A percentile compares a stretch with the other conserved stretches of the same genome.
These are phyloP conservation scores for Phaetusa simplex DNA, from an alignment of 2,113 vertebrate species.

Conservation along the genomic window DNA sequence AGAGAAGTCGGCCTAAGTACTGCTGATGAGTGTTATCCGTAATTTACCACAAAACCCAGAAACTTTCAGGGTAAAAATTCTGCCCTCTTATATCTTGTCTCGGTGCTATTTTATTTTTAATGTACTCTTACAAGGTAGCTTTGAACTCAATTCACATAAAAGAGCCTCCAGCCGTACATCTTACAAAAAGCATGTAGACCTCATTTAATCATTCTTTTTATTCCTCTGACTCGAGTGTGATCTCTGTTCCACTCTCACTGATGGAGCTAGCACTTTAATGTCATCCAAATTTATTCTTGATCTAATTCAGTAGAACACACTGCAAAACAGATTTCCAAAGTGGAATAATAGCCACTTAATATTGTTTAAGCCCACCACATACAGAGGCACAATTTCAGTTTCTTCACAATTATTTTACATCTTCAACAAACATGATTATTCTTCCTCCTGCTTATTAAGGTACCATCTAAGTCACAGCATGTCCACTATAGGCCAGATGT, in stretches of 20 bases:
- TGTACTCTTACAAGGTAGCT: constrained; percentile 39
- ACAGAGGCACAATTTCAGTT: background rate
- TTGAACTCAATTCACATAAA: constrained; percentile 50
- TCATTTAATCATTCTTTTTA: constrained; percentile 62
- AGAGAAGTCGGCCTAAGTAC: constrained; percentile 21
- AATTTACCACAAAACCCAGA: constrained; percentile 47
- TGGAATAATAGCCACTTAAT: constrained; percentile 10
- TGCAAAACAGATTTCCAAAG: background rate
- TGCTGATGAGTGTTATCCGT: background rate
- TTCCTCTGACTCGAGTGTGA: constrained; percentile 43
- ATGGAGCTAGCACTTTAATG: constrained; percentile 24
- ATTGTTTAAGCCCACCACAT: background rate
- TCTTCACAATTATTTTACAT: background rate
- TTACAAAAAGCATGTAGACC: constrained; percentile 4
- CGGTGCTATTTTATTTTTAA: constrained; percentile 56
- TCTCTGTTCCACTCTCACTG: constrained; percentile 18
- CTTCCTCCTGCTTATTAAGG: background rate
- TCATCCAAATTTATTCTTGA: constrained; percentile 31
- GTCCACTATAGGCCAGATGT: background rate
- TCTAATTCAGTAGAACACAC: constrained; percentile 14
- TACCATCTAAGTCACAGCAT: background rate
- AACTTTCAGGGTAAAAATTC: constrained; percentile 37
- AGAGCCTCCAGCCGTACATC: constrained; percentile 13
- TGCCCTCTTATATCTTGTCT: constrained; percentile 12
- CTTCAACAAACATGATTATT: background rate